These are phyloP conservation scores for Cheilosia grossa DNA, from an alignment of 2,888 invertebrate species.

Conservation along the genomic window DNA sequence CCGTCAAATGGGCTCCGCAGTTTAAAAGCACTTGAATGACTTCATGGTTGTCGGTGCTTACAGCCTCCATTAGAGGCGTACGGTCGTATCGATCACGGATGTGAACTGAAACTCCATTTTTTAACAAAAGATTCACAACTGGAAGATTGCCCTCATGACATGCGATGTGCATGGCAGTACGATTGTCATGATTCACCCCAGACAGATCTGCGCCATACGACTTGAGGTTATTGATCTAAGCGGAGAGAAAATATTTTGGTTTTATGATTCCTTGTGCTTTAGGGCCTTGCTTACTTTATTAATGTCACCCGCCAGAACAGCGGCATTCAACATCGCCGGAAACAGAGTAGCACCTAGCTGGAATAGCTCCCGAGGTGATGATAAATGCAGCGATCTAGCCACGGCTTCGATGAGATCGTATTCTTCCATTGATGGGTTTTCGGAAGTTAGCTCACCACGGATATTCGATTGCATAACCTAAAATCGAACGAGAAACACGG, in stretches of 20 bases:
- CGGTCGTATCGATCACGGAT: conserved; percentile 88
- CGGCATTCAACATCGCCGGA: conserved; percentile 88
- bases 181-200: conserved; percentile 88
- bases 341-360: conserved; percentile 86
- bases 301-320: conserved; percentile 85
- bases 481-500: neutral
- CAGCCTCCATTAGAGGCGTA: conserved; percentile 89
- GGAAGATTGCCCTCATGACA: conserved; percentile 87
- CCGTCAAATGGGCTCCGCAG: conserved; percentile 90
- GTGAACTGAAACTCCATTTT: conserved; percentile 93
- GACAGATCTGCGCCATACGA: conserved; percentile 90
- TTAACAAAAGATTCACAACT: conserved; percentile 89
- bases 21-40: conserved; percentile 87
- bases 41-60: conserved; percentile 86
- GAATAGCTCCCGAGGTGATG: conserved; percentile 85
- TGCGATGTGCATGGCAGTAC: conserved; percentile 92
- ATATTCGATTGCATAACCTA: conserved; percentile 91
- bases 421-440: conserved; percentile 81
- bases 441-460: conserved; percentile 90
- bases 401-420: conserved; percentile 86
- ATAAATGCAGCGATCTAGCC: conserved; percentile 85
- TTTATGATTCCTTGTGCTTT: neutral
- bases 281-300: conserved; percentile 82
- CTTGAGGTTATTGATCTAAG: conserved; percentile 80
- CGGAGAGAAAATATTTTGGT: neutral